Base-by-base conservation (phyloP, 2,888 invertebrate genomes). In the Polyommatus icarus region DNA sequence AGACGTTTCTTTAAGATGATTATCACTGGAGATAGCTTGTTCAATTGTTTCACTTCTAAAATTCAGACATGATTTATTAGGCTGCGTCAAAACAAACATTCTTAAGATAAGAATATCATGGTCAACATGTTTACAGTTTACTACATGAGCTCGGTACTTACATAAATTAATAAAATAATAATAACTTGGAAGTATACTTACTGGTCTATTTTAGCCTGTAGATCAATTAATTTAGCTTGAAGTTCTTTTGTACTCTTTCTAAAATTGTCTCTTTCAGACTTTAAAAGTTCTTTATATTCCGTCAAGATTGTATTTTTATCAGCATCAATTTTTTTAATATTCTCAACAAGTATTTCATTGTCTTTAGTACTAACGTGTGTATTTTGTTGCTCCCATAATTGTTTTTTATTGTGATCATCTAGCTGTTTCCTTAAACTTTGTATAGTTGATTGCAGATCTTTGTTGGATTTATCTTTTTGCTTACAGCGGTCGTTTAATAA, bases 241-340 rank as follows among this genome's bases (percentile, higher is more conserved):
- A 91, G 81, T 75, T 88, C 87, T 83, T 90, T 89, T 1, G 89
- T 84, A 61, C 87, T 87, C 82, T 89, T 89, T 24, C 84, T 81
- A 81, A 90, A 93, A 81, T 95, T 93, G 80, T 90, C 89, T 84
- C 94, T 91, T 87, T 96, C 95, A 79, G 90, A 93, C 40, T 86
- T 88, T 71, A 95, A 82, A 57, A 95, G 82, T 80, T 91, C 89
- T 82, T 95, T 95, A 82, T 94, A 95, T 85, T 95, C 94, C 76
- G 88, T 87, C n/a, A 89, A 83, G 20, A 92, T 84, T 18, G 82
- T 80, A 78, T 88, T 87, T 84, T 94, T 94, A 79, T 94, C 94
- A 32, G 85, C 86, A 85, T 95, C 94, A 76, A 94, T 83, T 79
- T 91, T 88, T 80, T 90, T 89, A 1, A 91, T 80, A 18, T 90